Evolutionary conservation across 2,888 invertebrate genomes (phyloP), one percentile per base, ranked within the genome.

Genomic region (Epistrophella euchroma): DNA sequence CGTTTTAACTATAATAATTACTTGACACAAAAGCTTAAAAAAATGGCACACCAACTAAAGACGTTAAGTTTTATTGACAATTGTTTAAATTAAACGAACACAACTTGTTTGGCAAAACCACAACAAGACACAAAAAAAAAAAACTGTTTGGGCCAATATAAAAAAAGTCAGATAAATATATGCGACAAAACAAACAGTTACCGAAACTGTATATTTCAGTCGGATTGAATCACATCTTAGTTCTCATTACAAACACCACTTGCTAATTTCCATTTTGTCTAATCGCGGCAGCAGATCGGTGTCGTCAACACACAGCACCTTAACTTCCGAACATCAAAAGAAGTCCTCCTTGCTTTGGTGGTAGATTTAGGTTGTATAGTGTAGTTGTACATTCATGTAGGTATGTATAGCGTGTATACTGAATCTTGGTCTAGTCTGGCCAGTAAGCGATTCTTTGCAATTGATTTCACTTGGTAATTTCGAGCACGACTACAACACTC

Each of bases 171-270:
- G 17, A 0, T n/a, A 32, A 1, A 13, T 64, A 64, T 25, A 50
- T 37, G 35, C 19, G 32, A 52, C 68, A 52, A 52, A 80, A 52
- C 50, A 32, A 74, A 68, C 68, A 43, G 70, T 70, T 70, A 79
- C 70, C 40, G 60, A 81, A 76, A 71, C 56, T 47, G 55, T 71
- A 45, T 75, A 58, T 50, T 50, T 19, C 32, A 7, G 32, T 32
- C 25, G 43, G 28, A 75, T 80, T 52, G 66, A 76, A 80, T 60
- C 75, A 72, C 72, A 74, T 85, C 80, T 68, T 60, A 62, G 76
- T 72, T 56, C 81, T 81, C 85, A 81, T 85, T 85, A 85, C 76
- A 85, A 70, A 85, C 81, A 85, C 85, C 81, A 78, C 81, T 85
- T 77, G 85, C 85, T 85, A 85, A 85, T 85, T 85, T 85, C 85